A percentile compares a stretch with the other conserved stretches of the same genome.
Conservation (phyloP, 2,113 vertebrate genomes). For the Chaetura pelagica region DNA sequence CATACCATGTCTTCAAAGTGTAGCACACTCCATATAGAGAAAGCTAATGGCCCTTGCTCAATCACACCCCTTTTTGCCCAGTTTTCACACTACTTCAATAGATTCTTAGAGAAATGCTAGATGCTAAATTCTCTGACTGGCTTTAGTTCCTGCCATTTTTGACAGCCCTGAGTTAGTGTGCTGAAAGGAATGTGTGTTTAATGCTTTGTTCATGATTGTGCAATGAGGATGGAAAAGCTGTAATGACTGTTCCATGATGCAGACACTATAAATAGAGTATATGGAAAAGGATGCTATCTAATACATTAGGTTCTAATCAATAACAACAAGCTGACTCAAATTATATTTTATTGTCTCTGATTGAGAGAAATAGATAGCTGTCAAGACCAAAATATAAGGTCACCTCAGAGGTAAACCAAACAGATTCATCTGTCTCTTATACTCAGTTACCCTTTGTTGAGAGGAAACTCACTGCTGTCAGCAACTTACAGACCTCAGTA, state of each 20-base stretch:
- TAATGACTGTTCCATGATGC: neutral
- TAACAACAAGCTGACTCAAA: conserved; percentile 14
- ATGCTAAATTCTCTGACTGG: neutral
- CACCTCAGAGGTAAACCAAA: neutral
- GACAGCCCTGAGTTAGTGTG: neutral
- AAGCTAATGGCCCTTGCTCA: neutral
- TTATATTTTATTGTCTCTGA: conserved; percentile 35
- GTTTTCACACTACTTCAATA: neutral
- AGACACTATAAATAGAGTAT: conserved; percentile 30
- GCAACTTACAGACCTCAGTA: neutral
- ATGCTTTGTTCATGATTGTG: neutral
- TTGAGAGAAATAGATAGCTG: neutral
- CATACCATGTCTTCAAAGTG: fast-evolving
- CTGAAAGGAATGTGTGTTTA: neutral
- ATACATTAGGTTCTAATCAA: conserved; percentile 34
- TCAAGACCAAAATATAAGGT: neutral
- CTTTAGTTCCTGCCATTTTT: neutral
- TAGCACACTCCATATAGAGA: neutral
- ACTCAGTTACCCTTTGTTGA: neutral
- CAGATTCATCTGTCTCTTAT: neutral
- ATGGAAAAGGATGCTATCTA: neutral
- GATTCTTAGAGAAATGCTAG: neutral
- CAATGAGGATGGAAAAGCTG: conserved; percentile 8
- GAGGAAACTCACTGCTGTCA: neutral
- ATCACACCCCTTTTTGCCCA: neutral